Conservation (phyloP, 2,888 invertebrate genomes). For the Omphaloscelis lunosa region DNA sequence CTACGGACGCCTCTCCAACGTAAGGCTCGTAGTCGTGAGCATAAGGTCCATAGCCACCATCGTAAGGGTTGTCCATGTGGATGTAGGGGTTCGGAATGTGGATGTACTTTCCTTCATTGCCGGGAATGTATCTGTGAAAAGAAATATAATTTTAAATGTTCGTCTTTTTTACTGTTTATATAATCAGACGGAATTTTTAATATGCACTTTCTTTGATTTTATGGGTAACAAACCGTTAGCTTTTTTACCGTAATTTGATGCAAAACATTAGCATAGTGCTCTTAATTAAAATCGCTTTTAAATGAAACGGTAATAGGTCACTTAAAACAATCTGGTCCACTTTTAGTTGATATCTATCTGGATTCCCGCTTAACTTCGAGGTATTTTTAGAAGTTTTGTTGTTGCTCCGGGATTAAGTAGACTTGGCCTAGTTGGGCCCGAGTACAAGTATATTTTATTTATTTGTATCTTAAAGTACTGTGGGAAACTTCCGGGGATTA, state of each 20-base stretch:
- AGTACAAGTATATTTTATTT: slow-evolving; percentile 51
- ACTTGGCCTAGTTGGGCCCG: slow-evolving; percentile 52
- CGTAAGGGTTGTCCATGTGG: slow-evolving; percentile 88
- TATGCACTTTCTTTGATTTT: slow-evolving; percentile 21
- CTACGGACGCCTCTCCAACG: slow-evolving; percentile 86
- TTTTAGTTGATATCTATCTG: slow-evolving; percentile 55
- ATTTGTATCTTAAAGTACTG: slow-evolving; percentile 37
- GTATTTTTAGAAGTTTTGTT: slow-evolving; percentile 58
- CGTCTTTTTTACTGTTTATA: slow-evolving; percentile 18
- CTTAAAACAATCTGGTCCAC: slow-evolving; percentile 37
- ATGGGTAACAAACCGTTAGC: slow-evolving; percentile 32
- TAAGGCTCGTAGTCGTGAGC: slow-evolving; percentile 87
- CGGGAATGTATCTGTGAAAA: slow-evolving; percentile 85
- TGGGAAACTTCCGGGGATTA: slow-evolving; percentile 32
- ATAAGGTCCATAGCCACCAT: slow-evolving; percentile 86
- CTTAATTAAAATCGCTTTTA: slow-evolving; percentile 20
- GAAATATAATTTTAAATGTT: slow-evolving; percentile 32
- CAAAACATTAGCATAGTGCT: slow-evolving; percentile 26
- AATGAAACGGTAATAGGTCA: slow-evolving; percentile 34
- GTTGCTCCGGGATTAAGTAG: slow-evolving; percentile 45
- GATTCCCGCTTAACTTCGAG: slow-evolving; percentile 43
- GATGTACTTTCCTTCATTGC: slow-evolving; percentile 88
- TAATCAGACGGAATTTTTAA: background rate
- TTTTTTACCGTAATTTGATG: slow-evolving; percentile 19
- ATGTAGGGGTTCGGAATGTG: slow-evolving; percentile 90